Conservation (phyloP, 2,888 invertebrate genomes). For the Invenusta paracnida region DNA sequence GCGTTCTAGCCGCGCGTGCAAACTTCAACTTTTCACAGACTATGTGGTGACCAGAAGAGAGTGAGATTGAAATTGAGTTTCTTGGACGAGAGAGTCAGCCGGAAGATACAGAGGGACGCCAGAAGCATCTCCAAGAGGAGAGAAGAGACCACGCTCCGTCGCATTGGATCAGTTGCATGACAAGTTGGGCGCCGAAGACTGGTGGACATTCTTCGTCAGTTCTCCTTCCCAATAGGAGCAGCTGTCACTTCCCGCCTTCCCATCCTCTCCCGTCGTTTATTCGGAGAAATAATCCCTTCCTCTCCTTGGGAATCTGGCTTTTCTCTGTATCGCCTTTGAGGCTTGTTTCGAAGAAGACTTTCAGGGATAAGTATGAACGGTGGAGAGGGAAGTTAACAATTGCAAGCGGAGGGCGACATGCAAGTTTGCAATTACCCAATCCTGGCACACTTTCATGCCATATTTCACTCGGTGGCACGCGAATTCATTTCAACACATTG, state of each 20-base stretch:
- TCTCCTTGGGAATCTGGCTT: too few species aligned
- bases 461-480: neutral
- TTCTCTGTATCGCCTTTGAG: too few species aligned
- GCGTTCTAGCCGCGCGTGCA: neutral
- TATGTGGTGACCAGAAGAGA: neutral
- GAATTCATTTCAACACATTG: neutral
- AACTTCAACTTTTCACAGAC: neutral
- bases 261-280: neutral
- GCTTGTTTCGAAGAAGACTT: too few species aligned
- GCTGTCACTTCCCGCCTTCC: neutral
- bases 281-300: neutral
- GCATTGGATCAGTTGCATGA: neutral
- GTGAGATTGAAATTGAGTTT: too few species aligned
- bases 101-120: too few species aligned
- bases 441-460: neutral
- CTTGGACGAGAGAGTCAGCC: too few species aligned
- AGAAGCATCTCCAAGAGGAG: neutral
- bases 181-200: neutral
- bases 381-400: neutral
- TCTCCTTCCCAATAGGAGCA: neutral
- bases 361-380: too few species aligned
- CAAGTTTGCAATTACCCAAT: neutral
- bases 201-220: neutral
- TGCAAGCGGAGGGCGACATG: neutral
- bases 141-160: neutral